phyloP scores from a whole-genome alignment of 2,888 invertebrate species.

The Cordylochernes scorpioides region DNA sequence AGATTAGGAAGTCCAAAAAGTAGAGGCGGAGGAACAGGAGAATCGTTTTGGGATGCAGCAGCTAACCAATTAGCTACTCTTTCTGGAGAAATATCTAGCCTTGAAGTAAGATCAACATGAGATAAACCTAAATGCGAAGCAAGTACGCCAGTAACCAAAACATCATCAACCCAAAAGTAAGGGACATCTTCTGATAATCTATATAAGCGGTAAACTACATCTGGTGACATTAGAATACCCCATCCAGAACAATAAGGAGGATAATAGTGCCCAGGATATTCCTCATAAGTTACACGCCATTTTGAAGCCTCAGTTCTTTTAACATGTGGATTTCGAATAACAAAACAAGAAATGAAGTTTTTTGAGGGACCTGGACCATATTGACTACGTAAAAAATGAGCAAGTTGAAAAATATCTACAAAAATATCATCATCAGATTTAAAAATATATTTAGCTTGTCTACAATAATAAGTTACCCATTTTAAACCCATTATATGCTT shows the following conservation, averaged over 20 bases:
- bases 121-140: constrained; percentile 8
- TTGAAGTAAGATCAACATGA: constrained; percentile 7
- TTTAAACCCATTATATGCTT: constrained; percentile 22
- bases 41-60: too few species aligned
- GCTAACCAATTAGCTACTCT: constrained; percentile 5
- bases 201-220: constrained; percentile 13
- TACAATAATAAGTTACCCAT: constrained; percentile 22
- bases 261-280: constrained; percentile 21
- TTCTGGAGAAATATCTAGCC: constrained; percentile 3
- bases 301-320: constrained; percentile 21
- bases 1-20: constrained; percentile 6
- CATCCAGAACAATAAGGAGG: constrained; percentile 25
- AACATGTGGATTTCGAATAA: constrained; percentile 8
- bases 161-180: constrained; percentile 27
- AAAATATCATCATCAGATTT: constrained; percentile 26
- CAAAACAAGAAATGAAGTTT: constrained; percentile 11
- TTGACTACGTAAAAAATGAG: constrained; percentile 5
- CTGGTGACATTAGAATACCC: constrained; percentile 21
- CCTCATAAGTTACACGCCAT: constrained; percentile 20
- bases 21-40: constrained; percentile 5
- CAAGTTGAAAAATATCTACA: constrained; percentile 19
- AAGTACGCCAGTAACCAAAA: constrained; percentile 21
- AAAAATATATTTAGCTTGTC: constrained; percentile 19
- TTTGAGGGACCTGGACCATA: constrained; percentile 3
- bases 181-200: constrained; percentile 14